phyloP scores from a whole-genome alignment of 2,113 vertebrate genomes.

The Leptosomus discolor region DNA sequence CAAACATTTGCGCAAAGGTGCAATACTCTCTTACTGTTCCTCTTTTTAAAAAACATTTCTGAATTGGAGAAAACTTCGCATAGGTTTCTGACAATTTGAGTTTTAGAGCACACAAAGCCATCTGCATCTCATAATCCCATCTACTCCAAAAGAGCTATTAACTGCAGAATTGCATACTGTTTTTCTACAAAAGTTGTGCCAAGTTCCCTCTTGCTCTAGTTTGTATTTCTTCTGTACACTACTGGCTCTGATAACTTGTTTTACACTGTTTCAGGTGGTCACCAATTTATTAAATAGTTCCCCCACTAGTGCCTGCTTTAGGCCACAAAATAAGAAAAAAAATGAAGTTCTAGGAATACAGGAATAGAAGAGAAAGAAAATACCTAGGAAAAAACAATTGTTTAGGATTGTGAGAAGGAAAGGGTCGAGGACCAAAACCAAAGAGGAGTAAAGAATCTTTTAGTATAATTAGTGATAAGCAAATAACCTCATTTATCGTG shows the following conservation, averaged over 20 bases:
- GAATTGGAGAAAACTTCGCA: background rate
- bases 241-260: background rate
- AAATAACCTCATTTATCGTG: background rate
- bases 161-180: background rate
- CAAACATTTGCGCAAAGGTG: background rate
- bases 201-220: background rate
- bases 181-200: background rate
- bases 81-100: background rate
- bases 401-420: background rate
- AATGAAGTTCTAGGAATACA: background rate
- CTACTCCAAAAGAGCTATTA: background rate
- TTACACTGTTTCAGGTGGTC: background rate
- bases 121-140: background rate
- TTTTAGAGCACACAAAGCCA: background rate
- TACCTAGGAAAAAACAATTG: background rate
- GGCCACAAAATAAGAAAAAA: background rate
- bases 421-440: fast-evolving
- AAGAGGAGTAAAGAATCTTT: background rate
- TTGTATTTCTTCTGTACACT: background rate
- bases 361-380: background rate
- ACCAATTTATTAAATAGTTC: background rate
- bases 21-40: background rate
- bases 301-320: background rate
- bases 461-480: background rate
- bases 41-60: background rate